Evolutionary conservation across 2,888 invertebrate species (phyloP).

Genomic region (Bugulina stolonifera): DNA sequence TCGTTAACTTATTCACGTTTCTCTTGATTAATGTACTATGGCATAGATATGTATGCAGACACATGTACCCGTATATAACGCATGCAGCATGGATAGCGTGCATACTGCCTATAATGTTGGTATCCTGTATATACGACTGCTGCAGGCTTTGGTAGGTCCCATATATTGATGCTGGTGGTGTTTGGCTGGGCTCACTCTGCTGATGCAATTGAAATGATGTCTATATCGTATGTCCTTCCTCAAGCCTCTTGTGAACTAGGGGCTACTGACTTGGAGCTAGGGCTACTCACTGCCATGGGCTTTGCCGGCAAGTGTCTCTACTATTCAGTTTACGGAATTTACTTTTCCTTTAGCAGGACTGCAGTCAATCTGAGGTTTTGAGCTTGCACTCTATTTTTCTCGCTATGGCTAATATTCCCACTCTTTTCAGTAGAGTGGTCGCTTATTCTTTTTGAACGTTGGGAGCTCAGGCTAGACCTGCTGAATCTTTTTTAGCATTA

Average conservation of each 20-base stretch:
- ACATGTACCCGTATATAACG: too few relatives aligned
- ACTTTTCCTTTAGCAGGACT: neutral
- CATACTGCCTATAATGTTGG: too few relatives aligned
- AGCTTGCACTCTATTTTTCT: too few relatives aligned
- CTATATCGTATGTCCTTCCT: neutral
- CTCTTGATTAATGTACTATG: neutral
- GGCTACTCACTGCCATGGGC: neutral
- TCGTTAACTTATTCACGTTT: neutral
- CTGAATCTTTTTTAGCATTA: too few relatives aligned
- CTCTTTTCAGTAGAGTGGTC: too few relatives aligned
- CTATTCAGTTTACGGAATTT: neutral
- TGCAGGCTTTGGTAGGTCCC: neutral
- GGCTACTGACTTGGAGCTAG: neutral
- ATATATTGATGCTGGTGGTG: neutral
- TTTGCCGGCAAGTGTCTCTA: neutral
- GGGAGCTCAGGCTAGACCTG: too few relatives aligned
- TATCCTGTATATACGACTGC: too few relatives aligned
- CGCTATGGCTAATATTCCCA: too few relatives aligned
- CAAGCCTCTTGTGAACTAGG: neutral
- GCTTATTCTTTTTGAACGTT: too few relatives aligned
- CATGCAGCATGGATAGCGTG: too few relatives aligned
- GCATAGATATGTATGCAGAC: too few relatives aligned
- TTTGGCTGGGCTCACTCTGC: neutral
- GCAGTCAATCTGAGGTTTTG: too few relatives aligned
- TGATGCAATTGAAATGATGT: neutral